Conservation (phyloP, 2,888 invertebrate genomes). For the Sarcophaga caerulescens region DNA sequence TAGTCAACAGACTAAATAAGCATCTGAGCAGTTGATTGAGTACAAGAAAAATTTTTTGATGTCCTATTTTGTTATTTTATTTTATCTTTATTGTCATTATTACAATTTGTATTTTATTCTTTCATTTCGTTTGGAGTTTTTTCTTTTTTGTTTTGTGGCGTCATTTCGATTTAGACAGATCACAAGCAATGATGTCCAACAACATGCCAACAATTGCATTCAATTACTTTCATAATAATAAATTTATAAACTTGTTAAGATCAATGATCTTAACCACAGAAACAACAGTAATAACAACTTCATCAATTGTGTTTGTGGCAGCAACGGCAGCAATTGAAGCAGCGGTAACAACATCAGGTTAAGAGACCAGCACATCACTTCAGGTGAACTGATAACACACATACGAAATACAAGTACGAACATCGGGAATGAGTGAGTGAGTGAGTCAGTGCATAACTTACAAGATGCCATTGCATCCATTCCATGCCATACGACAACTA, state of each 20-base stretch:
- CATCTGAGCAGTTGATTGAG: background rate
- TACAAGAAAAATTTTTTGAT: background rate
- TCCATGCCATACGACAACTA: conserved; percentile 63
- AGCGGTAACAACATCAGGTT: conserved; percentile 25
- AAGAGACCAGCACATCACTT: conserved; percentile 61
- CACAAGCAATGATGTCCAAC: conserved; percentile 48
- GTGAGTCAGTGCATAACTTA: conserved; percentile 59
- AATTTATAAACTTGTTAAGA: conserved; percentile 66
- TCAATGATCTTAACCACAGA: conserved; percentile 66
- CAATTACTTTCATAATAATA: conserved; percentile 69
- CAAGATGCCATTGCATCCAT: conserved; percentile 61
- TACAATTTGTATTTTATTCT: conserved; percentile 8
- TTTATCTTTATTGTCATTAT: conserved; percentile 35
- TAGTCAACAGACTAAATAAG: background rate
- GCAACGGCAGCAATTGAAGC: conserved; percentile 41
- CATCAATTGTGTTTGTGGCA: conserved; percentile 51
- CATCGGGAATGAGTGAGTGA: background rate
- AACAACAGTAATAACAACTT: conserved; percentile 67
- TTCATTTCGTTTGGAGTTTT: background rate
- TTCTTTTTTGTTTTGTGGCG: background rate
- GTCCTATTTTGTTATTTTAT: conserved; percentile 16
- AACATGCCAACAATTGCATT: conserved; percentile 63
- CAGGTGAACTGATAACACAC: conserved; percentile 63
- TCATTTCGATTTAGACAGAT: background rate
- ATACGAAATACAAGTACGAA: background rate